These are phyloP conservation scores for Neodiprion virginianus DNA, from an alignment of 1,140 invertebrate genomes.

Conservation along the genomic window DNA sequence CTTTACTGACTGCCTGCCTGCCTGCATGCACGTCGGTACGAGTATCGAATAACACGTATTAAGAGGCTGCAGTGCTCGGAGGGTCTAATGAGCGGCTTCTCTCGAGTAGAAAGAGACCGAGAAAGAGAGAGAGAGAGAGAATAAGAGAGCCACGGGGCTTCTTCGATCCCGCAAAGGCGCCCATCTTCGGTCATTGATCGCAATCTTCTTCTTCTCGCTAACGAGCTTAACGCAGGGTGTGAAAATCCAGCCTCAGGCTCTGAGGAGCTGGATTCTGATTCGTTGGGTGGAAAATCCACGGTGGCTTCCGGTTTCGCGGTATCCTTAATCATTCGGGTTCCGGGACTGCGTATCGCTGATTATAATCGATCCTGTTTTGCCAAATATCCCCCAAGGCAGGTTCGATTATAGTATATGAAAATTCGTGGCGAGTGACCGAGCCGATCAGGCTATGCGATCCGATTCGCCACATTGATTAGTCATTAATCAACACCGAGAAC, in stretches of 20 bases:
- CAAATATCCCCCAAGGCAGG: background rate
- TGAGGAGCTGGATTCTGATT: background rate
- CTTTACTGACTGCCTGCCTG: background rate
- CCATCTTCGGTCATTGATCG: conserved; percentile 60
- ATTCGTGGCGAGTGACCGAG: background rate
- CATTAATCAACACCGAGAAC: background rate
- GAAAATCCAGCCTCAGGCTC: conserved; percentile 49
- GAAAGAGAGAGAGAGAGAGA: no score
- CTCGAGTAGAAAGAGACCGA: background rate
- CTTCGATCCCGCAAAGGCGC: conserved; percentile 48
- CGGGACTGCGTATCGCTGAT: no score
- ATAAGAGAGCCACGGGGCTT: conserved; percentile 3
- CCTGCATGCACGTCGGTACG: background rate
- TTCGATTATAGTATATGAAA: background rate
- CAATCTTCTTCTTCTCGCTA: conserved; percentile 52
- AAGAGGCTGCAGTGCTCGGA: conserved; percentile 2
- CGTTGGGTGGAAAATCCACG: background rate
- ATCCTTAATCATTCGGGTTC: background rate
- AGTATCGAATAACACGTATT: conserved; percentile 16
- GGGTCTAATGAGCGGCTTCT: background rate
- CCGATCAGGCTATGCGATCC: background rate
- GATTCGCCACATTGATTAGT: conserved; percentile 3
- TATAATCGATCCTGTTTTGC: no score
- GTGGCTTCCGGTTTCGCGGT: background rate
- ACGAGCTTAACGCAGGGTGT: conserved; percentile 55